Base-by-base conservation (phyloP, 1,140 invertebrate genomes). In the Drosophila suzukii region DNA sequence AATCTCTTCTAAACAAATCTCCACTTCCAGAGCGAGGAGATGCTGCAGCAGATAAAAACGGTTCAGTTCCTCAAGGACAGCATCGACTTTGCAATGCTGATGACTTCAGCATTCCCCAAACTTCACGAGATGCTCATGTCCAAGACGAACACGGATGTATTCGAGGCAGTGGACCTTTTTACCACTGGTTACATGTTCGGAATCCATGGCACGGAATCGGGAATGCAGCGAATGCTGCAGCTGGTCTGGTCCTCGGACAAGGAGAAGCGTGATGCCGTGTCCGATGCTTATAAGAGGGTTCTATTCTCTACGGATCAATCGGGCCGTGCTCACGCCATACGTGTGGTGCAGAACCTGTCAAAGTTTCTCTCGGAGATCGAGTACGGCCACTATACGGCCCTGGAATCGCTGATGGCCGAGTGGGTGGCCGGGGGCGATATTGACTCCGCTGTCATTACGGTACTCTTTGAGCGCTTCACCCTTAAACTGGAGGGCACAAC, bases 81-180 rank as follows among this genome's bases (percentile, higher is more conserved):
- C 15, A 93, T 94, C 0, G 93, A 94, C 39, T 97, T 97, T 92
- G 94, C 95, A 1, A 92, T 93, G 43, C 93, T 95, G 72, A 92
- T 97, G 6, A 94, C 96, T 49, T 93, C 94, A 54, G 94, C 95
- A 0, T 93, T 97, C 49, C 96, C 96, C 1, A 79, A 96, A 6
- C 94, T 96, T 12, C 95, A 95, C 77, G 93, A 95, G 12, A 92
- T 97, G 75, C 93, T 98, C 3, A 94, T 95, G 75, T 97, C 97
- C 0, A 95, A 95, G 78, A 95, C 95, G 65, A 93, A 94, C 0
- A 94, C 95, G 1, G 97, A 98, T 92, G 95, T 97, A 0, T 94
- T 96, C 39, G 97, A 98, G 93, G 95, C 97, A 0, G 96, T 98
- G 44, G 95, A 96, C 53, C 97, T 98, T 86, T 96, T 98, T 72